Evolutionary conservation across 2,888 invertebrate species (phyloP).

Genomic region (Hirtodrosophila duncani): DNA sequence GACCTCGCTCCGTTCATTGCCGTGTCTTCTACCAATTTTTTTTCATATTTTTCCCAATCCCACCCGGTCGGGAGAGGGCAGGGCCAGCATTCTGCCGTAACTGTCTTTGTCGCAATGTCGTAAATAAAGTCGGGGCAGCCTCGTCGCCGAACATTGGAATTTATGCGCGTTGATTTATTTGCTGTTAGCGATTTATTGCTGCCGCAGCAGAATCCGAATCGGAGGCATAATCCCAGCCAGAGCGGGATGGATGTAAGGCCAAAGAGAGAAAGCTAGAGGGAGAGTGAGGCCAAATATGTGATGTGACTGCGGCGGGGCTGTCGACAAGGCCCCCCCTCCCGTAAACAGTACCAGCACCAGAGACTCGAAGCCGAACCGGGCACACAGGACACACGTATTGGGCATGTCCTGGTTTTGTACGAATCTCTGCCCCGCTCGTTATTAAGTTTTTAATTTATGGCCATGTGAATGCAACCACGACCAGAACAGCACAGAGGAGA

Average conservation of each 20-base stretch:
- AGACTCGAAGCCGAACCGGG: neutral
- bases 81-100: conserved; percentile 55
- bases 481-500: conserved; percentile 14
- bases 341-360: conserved; percentile 19
- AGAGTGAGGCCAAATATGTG: conserved; percentile 38
- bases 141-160: conserved; percentile 71
- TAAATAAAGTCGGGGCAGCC: conserved; percentile 68
- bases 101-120: conserved; percentile 71
- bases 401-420: conserved; percentile 71
- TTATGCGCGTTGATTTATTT: conserved; percentile 77
- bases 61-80: conserved; percentile 1
- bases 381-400: conserved; percentile 57
- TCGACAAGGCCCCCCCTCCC: too few species aligned
- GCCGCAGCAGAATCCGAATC: conserved; percentile 63
- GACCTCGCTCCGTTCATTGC: conserved; percentile 17
- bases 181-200: conserved; percentile 77
- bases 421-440: conserved; percentile 62
- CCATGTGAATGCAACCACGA: conserved; percentile 54
- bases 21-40: too few species aligned
- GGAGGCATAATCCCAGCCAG: conserved; percentile 2
- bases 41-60: too few species aligned
- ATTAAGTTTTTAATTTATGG: conserved; percentile 77
- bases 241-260: neutral
- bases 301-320: conserved; percentile 38
- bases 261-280: conserved; percentile 1